Evolutionary conservation across 2,888 invertebrate genomes (phyloP), one percentile per base, ranked within the genome.

Genomic region (Diplazon laetatorius): DNA sequence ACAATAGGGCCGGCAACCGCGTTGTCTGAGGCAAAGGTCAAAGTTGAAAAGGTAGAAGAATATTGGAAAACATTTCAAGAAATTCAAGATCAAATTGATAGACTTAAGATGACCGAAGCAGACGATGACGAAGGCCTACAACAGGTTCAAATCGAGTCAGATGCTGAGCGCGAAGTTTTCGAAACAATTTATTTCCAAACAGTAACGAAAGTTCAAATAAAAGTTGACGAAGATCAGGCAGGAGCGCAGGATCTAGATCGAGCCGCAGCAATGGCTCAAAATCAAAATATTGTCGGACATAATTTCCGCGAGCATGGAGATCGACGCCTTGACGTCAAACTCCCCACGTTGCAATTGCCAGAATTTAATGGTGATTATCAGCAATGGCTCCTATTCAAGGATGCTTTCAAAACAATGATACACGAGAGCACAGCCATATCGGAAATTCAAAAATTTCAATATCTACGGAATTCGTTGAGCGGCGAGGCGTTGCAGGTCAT

Each of bases 341-440:
- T 77, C 25, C 76, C 70, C 1, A 55, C 35, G 2, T 35, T 73
- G 9, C n/a, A 76, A 37, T 46, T 80, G 35, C 69, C 76, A 4
- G 55, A 73, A 70, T 76, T 77, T 25, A 48, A 30, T 3, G 80
- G 80, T 22, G 80, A 80, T n/a, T 77, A 73, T 22, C 6, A 70
- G 16, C 22, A 70, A 12, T 77, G 80, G 80, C 52, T 77, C 12
- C n/a, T 74, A 5, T 80, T 80, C 14, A 74, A 80, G 52, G 50
- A 77, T n/a, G 66, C 74, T 4, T 77, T 74, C 37, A 68, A 74
- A 37, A 37, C 68, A 0, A 71, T 71, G 63, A 80, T 74, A 6
- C 70, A 77, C 39, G 44, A 70, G 0, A 60, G 46, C 22, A 16
- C 50, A 12, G 62, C 10, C 18, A 30, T 80, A 10, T 69, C 73